Base-by-base conservation (phyloP, 2,113 vertebrate species). In the Calyptommatus sinebrachiatus region DNA sequence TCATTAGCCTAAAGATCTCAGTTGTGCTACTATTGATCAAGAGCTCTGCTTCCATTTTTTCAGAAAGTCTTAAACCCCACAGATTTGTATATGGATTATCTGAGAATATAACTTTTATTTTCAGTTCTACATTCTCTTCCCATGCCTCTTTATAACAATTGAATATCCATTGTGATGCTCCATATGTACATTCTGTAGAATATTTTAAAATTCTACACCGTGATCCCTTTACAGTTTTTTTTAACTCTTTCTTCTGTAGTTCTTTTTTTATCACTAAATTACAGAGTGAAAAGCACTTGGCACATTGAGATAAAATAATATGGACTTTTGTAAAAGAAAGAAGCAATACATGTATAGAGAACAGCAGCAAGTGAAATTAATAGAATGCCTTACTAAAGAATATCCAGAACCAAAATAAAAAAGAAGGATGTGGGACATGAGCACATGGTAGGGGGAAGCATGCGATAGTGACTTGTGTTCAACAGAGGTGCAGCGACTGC, bases 291-390 rank as follows among this genome's bases (percentile, higher is more conserved):
- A 41, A 73, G 16, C 26, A 72, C 11, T 76, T 21, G 28, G n/a
- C 28, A 14, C 24, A 81, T 88, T 82, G 46, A 86, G 14, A 78
- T 69, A 46, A 78, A 72, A 77, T 2, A 8, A 0, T 62, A 22
- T 3, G 46, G 82, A 71, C 28, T 0, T 8, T 16, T 53, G 16
- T 28, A 16, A 72, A 8, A 48, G n/a, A 66, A 24, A 16, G 35
- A 41, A 41, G 35, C 35, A 41, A 57, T 57, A 57, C 53, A 14
- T 57, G 10, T 57, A 11, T 57, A 57, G 53, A 73, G 48, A 14
- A 67, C 60, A 83, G 1, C 31, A 4, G 48, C 76, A 85, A n/a
- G 8, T 57, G 16, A 80, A 68, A 68, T 45, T 61, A 67, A 57
- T 10, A 83, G 66, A 82, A 86, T 18, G 24, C 24, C 16, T 16